Evolutionary conservation across 2,797 vertebrate species (phyloP).

Genomic region (Babyrousa celebensis): DNA sequence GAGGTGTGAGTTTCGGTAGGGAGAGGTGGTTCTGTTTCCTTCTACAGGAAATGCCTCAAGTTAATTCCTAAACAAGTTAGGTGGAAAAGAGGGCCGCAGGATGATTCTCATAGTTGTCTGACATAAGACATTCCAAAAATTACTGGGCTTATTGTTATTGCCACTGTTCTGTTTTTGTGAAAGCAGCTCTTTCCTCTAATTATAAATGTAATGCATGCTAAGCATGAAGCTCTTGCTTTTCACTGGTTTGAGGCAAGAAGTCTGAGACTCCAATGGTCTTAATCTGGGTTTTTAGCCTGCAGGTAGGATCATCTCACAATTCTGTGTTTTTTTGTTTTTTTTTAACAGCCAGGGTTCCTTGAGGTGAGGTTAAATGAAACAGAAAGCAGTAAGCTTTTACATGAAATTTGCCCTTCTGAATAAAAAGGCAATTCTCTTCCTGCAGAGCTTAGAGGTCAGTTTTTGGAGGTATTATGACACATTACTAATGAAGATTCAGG

Average conservation of each 20-base stretch:
- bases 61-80: conserved; percentile 39
- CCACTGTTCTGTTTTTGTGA: conserved; percentile 57
- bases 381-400: conserved; percentile 12
- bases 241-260: neutral
- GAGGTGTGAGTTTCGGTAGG: neutral
- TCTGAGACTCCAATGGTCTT: conserved; percentile 26
- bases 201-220: neutral
- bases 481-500: neutral
- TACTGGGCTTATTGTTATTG: conserved; percentile 10
- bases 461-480: neutral
- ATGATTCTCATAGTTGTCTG: neutral
- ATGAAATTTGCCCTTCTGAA: conserved; percentile 52
- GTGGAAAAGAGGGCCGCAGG: neutral
- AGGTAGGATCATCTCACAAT: neutral
- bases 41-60: neutral
- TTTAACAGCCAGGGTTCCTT: neutral
- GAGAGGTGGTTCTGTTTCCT: neutral
- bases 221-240: neutral
- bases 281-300: conserved; percentile 9
- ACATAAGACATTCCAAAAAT: conserved; percentile 25
- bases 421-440: neutral
- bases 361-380: neutral
- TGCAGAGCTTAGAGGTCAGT: neutral
- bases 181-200: conserved; percentile 33
- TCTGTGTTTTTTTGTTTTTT: neutral